Evolutionary conservation across 53 echinoderm and acorn worm species (phyloP).

Genomic region (Astropecten irregularis): DNA sequence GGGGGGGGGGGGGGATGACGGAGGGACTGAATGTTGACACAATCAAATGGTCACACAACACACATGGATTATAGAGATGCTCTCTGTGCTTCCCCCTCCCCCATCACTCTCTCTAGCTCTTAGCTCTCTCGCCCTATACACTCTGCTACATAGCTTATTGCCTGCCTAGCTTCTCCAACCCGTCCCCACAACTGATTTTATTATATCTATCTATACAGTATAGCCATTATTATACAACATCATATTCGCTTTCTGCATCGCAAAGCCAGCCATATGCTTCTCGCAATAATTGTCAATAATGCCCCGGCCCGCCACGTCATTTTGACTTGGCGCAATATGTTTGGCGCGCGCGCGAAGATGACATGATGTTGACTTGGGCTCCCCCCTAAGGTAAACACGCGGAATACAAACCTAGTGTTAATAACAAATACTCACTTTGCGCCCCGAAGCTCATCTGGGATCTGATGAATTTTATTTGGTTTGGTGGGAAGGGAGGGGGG

Average conservation of each 20-base stretch:
- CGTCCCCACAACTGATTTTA: slow-evolving; percentile 22
- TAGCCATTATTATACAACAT: too few relatives aligned
- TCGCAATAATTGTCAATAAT: slow-evolving; percentile 60
- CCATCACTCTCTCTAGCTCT: background rate
- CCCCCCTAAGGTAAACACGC: slow-evolving; percentile 40
- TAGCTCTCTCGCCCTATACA: too few relatives aligned
- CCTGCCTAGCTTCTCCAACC: background rate
- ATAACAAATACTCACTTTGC: slow-evolving; percentile 38
- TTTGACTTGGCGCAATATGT: slow-evolving; percentile 56
- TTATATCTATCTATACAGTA: slow-evolving; percentile 3
- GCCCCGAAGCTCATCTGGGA: slow-evolving; percentile 27
- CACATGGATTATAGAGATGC: background rate
- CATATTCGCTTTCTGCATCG: slow-evolving; percentile 37
- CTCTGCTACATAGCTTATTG: background rate
- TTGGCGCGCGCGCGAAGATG: slow-evolving; percentile 53
- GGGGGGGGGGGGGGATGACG: slow-evolving; percentile 1
- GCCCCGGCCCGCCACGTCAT: slow-evolving; percentile 28
- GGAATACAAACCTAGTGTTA: slow-evolving; percentile 35
- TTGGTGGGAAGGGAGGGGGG: background rate
- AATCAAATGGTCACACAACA: slow-evolving; percentile 52
- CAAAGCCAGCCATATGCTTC: slow-evolving; percentile 66
- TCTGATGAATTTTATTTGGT: slow-evolving; percentile 53
- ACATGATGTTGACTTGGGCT: slow-evolving; percentile 46
- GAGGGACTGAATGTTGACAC: slow-evolving; percentile 36
- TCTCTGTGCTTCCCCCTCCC: background rate